Percentiles rank a stretch among this genome's conserved stretches.
These are phyloP conservation scores for Gobiocypris rarus DNA, from an alignment of 2,113 vertebrate species.

Conservation along the genomic window DNA sequence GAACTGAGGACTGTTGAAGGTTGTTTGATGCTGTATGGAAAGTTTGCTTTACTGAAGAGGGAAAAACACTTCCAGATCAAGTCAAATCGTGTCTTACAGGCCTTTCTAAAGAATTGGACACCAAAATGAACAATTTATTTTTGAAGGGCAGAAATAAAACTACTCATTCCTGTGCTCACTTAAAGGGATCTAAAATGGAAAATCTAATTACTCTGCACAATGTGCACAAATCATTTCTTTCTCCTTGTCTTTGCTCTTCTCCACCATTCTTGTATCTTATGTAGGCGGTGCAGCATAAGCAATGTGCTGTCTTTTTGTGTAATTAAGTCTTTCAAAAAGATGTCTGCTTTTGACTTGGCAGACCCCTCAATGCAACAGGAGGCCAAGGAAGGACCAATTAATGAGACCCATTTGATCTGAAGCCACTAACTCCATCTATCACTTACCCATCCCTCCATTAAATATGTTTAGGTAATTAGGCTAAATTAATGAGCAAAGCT, in stretches of 20 bases:
- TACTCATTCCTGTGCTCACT: neutral
- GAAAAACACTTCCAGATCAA: neutral
- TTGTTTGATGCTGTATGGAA: neutral
- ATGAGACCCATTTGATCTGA: slow-evolving; percentile 34
- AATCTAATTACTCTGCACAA: slow-evolving; percentile 12
- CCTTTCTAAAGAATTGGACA: neutral
- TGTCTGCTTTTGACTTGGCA: slow-evolving; percentile 19
- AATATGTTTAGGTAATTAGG: slow-evolving; percentile 44
- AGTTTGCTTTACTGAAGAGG: neutral
- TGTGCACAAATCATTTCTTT: neutral
- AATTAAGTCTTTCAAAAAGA: slow-evolving; percentile 36
- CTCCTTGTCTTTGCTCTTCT: slow-evolving; percentile 1
- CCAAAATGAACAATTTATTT: neutral
- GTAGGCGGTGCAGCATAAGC: neutral
- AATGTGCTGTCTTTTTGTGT: neutral
- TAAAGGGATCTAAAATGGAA: neutral
- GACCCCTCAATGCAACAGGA: neutral
- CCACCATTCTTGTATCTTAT: neutral
- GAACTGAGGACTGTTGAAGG: too few species aligned
- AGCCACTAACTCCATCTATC: slow-evolving; percentile 32
- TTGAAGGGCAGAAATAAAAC: neutral
- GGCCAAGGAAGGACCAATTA: slow-evolving; percentile 33
- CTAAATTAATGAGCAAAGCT: slow-evolving; percentile 41
- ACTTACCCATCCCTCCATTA: slow-evolving; percentile 36
- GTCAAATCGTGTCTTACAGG: neutral